A percentile compares a stretch with the other conserved stretches of the same genome.
phyloP scores from a whole-genome alignment of 2,888 invertebrate genomes.

The Diabrotica balteata region DNA sequence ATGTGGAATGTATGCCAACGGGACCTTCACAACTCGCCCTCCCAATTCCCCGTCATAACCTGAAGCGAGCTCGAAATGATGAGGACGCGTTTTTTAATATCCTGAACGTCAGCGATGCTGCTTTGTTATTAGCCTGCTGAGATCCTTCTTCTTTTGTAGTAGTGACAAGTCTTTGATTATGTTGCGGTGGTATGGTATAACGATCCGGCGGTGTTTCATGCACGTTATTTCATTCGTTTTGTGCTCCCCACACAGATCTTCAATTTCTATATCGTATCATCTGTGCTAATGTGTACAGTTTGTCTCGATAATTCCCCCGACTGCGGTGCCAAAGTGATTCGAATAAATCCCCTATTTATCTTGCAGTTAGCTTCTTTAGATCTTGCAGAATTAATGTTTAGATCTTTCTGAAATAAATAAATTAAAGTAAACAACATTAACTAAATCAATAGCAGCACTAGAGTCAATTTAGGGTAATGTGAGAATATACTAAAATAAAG shows the following conservation, averaged over 20 bases:
- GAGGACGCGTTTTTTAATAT: slow-evolving; percentile 41
- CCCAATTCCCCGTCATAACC: slow-evolving; percentile 4
- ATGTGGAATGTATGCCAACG: slow-evolving; percentile 20
- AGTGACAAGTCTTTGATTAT: slow-evolving; percentile 39
- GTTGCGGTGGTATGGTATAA: slow-evolving; percentile 23
- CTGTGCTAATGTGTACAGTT: slow-evolving; percentile 1
- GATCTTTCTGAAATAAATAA: too few species aligned
- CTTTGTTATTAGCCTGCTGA: slow-evolving; percentile 38
- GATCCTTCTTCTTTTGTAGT: slow-evolving; percentile 36
- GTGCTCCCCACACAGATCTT: slow-evolving; percentile 5
- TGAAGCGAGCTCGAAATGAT: slow-evolving; percentile 29
- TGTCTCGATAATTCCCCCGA: background rate
- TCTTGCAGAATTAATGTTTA: too few species aligned
- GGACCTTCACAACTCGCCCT: slow-evolving; percentile 1
- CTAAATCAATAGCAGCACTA: too few species aligned
- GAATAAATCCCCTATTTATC: too few species aligned
- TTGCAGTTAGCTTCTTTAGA: too few species aligned
- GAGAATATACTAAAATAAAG: too few species aligned
- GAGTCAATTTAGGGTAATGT: too few species aligned
- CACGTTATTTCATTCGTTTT: slow-evolving; percentile 23
- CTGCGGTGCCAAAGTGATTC: too few species aligned
- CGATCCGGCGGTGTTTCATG: slow-evolving; percentile 23
- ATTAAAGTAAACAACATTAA: too few species aligned
- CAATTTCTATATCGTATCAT: slow-evolving; percentile 13
- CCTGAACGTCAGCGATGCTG: slow-evolving; percentile 38